phyloP scores from a whole-genome alignment of 1,140 invertebrate genomes.

The Lamellibrachia luymesi region DNA sequence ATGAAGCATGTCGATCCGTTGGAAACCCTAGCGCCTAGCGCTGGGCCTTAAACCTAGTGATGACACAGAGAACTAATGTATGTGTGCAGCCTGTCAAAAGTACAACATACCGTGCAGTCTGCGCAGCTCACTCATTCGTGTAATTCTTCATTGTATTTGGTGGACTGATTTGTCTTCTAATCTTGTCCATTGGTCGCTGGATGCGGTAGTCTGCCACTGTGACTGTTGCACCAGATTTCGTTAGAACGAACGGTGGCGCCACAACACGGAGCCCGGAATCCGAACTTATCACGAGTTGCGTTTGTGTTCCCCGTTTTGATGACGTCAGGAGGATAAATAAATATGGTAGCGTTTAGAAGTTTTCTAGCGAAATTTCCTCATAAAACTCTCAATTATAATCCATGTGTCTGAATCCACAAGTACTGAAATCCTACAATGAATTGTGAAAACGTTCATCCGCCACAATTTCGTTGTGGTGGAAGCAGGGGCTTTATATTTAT shows the following conservation, averaged over 20 bases:
- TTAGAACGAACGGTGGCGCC: background rate
- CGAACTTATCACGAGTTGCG: background rate
- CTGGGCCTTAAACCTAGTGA: too few relatives aligned
- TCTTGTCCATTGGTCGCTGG: too few relatives aligned
- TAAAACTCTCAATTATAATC: background rate
- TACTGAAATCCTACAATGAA: background rate
- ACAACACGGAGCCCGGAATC: background rate
- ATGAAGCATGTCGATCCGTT: too few relatives aligned
- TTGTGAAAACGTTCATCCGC: background rate
- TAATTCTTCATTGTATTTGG: too few relatives aligned
- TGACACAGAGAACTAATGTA: too few relatives aligned
- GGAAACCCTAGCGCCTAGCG: too few relatives aligned
- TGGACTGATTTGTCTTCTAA: too few relatives aligned
- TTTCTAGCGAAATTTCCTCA: background rate
- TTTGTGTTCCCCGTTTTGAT: background rate
- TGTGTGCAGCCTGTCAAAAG: too few relatives aligned
- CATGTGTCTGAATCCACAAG: background rate
- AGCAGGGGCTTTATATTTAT: background rate
- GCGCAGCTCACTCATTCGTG: too few relatives aligned
- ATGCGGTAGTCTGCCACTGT: too few relatives aligned
- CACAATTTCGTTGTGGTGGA: background rate
- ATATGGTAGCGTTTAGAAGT: background rate
- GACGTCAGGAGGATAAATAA: background rate
- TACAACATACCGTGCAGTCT: too few relatives aligned
- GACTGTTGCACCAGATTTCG: too few relatives aligned